Percentiles rank a stretch among this genome's conserved stretches.
phyloP scores from a whole-genome alignment of 2,888 invertebrate species.

The Acanthopleura granulata region DNA sequence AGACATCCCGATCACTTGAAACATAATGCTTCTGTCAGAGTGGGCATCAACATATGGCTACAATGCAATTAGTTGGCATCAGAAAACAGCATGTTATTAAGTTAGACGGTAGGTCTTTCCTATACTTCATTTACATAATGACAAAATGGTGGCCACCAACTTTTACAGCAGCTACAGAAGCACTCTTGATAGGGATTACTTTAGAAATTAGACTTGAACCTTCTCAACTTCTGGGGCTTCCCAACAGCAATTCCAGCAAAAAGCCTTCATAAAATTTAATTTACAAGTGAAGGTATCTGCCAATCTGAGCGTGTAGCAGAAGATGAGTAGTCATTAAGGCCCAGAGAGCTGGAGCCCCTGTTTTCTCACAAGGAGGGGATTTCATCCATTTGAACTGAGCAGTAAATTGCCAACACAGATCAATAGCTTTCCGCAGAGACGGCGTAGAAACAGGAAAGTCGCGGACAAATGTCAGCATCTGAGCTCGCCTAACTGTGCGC shows the following conservation, averaged over 20 bases:
- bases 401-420: constrained; percentile 7
- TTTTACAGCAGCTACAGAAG: not conserved
- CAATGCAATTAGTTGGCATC: not conserved
- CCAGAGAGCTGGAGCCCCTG: constrained; percentile 9
- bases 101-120: too few relatives aligned
- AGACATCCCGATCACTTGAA: not conserved
- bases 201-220: not conserved
- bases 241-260: constrained; percentile 3
- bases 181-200: not conserved
- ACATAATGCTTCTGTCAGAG: not conserved
- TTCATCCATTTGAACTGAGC: constrained; percentile 2
- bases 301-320: not conserved
- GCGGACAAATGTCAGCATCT: too few relatives aligned
- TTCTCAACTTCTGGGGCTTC: not conserved
- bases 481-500: too few relatives aligned
- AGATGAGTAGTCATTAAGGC: constrained; percentile 12
- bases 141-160: too few relatives aligned
- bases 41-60: not conserved
- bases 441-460: too few relatives aligned
- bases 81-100: not conserved
- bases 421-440: not conserved
- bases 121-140: too few relatives aligned
- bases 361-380: not conserved
- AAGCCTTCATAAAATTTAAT: constrained; percentile 5
- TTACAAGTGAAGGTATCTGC: not conserved